These are phyloP conservation scores for Eira barbara DNA, from an alignment of 2,113 vertebrate species.

Conservation along the genomic window DNA sequence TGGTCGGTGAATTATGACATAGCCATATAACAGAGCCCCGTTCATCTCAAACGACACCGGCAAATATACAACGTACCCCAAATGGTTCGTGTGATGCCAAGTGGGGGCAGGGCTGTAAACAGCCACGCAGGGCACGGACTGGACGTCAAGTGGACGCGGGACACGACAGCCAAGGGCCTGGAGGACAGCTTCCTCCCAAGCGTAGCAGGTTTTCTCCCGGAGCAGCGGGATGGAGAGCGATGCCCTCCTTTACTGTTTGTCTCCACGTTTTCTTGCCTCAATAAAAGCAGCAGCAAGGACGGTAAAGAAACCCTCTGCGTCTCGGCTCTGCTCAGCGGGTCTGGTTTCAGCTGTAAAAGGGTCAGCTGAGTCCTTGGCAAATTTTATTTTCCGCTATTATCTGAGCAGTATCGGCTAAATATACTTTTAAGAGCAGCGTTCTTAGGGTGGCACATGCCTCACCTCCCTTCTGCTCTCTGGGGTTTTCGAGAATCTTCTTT, in stretches of 20 bases:
- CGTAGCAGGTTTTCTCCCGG: background rate
- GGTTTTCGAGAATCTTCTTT: background rate
- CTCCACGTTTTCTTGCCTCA: background rate
- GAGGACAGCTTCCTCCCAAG: background rate
- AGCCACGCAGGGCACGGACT: rapidly evolving
- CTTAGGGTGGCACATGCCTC: background rate
- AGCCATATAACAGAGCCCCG: rapidly evolving
- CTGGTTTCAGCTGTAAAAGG: background rate
- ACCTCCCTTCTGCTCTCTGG: background rate
- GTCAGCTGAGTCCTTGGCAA: background rate
- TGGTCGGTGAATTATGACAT: rapidly evolving
- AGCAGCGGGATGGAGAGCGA: background rate
- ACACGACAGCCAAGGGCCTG: rapidly evolving
- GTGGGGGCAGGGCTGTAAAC: rapidly evolving
- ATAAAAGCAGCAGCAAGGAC: background rate
- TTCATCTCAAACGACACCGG: rapidly evolving
- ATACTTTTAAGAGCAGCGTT: background rate
- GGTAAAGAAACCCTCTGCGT: rapidly evolving
- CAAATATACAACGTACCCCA: rapidly evolving
- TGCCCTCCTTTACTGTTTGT: background rate
- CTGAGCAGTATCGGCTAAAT: background rate
- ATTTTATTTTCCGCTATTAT: background rate
- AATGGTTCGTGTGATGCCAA: rapidly evolving
- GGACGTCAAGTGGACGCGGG: too few relatives aligned
- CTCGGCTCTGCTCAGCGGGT: background rate